Evolutionary conservation across 2,888 invertebrate genomes (phyloP).

Genomic region (Melikaiella ostensackeni): DNA sequence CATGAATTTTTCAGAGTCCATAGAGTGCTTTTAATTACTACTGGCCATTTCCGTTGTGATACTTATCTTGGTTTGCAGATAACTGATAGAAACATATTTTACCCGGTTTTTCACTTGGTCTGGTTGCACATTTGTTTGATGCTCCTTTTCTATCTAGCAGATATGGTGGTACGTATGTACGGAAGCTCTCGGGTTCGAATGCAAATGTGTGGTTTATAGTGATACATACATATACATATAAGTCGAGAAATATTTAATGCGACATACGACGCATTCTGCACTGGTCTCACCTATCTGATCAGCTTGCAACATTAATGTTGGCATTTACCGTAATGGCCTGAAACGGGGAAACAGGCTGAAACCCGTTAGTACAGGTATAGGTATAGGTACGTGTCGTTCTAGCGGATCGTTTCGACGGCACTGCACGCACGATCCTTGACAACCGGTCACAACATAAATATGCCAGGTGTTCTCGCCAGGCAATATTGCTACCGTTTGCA

Average conservation of each 20-base stretch:
- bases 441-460: constrained; percentile 57
- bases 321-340: constrained; percentile 65
- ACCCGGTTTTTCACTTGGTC: not conserved
- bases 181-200: constrained; percentile 16
- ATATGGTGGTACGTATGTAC: not conserved
- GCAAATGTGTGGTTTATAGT: constrained; percentile 26
- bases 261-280: constrained; percentile 45
- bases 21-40: not conserved
- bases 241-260: constrained; percentile 66
- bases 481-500: constrained; percentile 7
- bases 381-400: constrained; percentile 42
- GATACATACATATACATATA: not conserved
- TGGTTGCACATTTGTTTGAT: constrained; percentile 4
- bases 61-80: not conserved
- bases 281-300: constrained; percentile 62
- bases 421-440: constrained; percentile 55
- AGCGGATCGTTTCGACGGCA: constrained; percentile 43
- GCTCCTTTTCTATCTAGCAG: not conserved
- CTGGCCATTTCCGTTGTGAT: not conserved
- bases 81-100: not conserved
- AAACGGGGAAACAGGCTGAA: constrained; percentile 48
- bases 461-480: constrained; percentile 41
- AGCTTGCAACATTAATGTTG: constrained; percentile 66
- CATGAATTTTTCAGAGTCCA: not conserved
- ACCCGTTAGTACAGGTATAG: constrained; percentile 28